Conservation (phyloP, 2,888 invertebrate species). For the Actias luna region DNA sequence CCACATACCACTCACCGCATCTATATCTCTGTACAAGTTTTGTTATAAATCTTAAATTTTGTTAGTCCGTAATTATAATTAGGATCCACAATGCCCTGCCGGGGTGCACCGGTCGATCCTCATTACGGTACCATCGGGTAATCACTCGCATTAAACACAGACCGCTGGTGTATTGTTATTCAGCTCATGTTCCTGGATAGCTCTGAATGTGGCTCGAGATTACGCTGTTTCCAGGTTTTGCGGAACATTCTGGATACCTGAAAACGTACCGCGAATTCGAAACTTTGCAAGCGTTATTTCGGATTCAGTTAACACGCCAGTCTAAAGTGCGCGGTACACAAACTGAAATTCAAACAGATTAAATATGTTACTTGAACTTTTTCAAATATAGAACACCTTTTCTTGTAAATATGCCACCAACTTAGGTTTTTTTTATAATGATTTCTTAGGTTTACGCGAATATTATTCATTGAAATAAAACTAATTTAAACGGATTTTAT, state of each 20-base stretch:
- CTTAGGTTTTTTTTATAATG: no score
- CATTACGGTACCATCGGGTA: conserved; percentile 18
- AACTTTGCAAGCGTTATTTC: background rate
- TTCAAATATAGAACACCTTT: background rate
- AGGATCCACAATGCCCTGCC: conserved; percentile 1
- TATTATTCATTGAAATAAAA: no score
- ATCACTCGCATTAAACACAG: conserved; percentile 19
- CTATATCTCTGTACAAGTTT: no score
- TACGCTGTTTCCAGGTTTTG: background rate
- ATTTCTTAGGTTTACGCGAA: no score
- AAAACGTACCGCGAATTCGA: background rate
- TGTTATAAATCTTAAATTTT: no score
- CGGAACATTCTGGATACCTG: background rate
- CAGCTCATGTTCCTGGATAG: background rate
- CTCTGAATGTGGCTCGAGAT: background rate
- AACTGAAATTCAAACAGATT: background rate
- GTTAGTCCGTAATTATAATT: background rate
- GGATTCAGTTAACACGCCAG: background rate
- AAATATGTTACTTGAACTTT: background rate
- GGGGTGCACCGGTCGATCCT: conserved; percentile 16
- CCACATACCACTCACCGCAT: no score
- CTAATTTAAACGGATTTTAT: no score
- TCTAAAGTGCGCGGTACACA: background rate
- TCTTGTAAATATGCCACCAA: no score
- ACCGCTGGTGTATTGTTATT: conserved; percentile 13